Base-by-base conservation (phyloP, 1,140 invertebrate genomes). In the Drosophila bocqueti region DNA sequence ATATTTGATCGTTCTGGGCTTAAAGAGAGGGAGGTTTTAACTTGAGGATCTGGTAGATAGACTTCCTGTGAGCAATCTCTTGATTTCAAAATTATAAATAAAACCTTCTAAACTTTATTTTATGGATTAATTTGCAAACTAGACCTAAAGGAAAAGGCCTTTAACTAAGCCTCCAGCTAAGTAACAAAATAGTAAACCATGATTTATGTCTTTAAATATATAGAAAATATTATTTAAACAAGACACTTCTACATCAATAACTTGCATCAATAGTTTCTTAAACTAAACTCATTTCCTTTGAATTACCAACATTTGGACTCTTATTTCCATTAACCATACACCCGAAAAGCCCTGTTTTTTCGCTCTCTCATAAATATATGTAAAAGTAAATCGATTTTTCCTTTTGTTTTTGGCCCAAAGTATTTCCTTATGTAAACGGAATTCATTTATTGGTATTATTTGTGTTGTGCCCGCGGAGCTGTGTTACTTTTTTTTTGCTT, bases 361-460 rank as follows among this genome's bases (percentile, higher is more conserved):
- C 34, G 11, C 21, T 31, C 0, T 1, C 21, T 21, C 50, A 73
- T 67, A 66, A 66, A 66, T 73, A 36, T 49, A 72, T 73, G 54
- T 43, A 50, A 43, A 69, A 76, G 43, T 50, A 59, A 66, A 76
- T 76, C 73, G 74, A 76, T 76, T 59, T 76, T 54, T 65, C 54
- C 47, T 46, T 81, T 52, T 77, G 55, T 67, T 64, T 68, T 24
- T 67, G 71, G 49, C 34, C 40, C 45, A 52, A 83, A 79, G 54
- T 83, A 82, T 65, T 72, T 81, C 61, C 62, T 65, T 84, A 73
- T 87, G 62, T 87, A 79, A 78, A 69, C 69, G 50, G 31, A 74
- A 57, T 87, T 81, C 54, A 79, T 79, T 79, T 75, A 68, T 74
- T 80, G 63, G 60, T 43, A 71, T 73, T 52, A 46, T 74, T 61